Evolutionary conservation across 2,113 vertebrate genomes (phyloP), one percentile per base, ranked within the genome.

Genomic region (Pao palembangensis): DNA sequence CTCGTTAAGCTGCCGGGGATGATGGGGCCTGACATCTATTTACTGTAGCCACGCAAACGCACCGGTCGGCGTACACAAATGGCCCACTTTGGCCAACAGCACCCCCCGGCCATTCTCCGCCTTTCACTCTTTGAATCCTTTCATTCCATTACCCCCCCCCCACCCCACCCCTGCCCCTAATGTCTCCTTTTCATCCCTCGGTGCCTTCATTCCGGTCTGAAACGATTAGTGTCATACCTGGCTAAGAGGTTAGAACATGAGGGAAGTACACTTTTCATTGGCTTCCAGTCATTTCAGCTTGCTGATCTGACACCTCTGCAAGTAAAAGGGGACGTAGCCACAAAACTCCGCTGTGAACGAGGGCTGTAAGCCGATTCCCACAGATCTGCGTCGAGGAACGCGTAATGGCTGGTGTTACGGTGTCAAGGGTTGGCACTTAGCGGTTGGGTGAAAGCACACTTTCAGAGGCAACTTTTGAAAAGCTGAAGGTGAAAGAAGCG

Each of bases 221-320:
- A 83, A 54, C 70, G 66, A 83, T 85, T 77, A 85, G 71, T 69
- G 68, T 88, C 86, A 85, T 73, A 76, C 78, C 74, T 80, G 71
- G 41, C 59, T 67, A 61, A 62, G 62, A 71, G 67, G 64, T 69
- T 64, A 46, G 69, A 73, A 72, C 68, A 58, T 44, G 47, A 51
- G 57, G 60, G 54, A 59, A 61, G 72, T 60, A 51, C 66, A 25
- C 18, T 60, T 61, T 58, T 50, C 46, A 18, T 11, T 61, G 20
- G 20, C 11, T 20, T 54, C 25, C 61, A 58, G 55, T 73, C 7
- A 28, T 46, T 49, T 67, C 11, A 2, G 19, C 34, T 31, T 14
- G 53, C 55, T 59, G 8, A 51, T 31, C 21, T 18, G 16, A 6
- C n/a, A 38, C 14, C 52, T 19, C 18, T 31, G 8, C 28, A 8